phyloP scores from a whole-genome alignment of 2,113 vertebrate species.

The Ornithorhynchus anatinus region DNA sequence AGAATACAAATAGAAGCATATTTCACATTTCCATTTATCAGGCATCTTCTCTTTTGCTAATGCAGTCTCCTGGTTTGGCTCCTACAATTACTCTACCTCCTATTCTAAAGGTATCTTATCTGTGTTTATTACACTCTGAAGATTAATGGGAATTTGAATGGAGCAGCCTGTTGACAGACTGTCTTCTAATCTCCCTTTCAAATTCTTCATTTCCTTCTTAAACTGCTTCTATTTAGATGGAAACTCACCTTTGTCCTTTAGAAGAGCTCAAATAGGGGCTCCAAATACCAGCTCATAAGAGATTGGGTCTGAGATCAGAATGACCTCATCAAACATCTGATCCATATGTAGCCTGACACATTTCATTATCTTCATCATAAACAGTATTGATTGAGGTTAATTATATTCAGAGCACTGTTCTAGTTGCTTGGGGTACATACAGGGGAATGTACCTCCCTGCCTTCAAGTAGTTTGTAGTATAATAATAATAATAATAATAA shows the following conservation, averaged over 20 bases:
- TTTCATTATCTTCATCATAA: too few relatives aligned
- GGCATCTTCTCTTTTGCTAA: constrained; percentile 1
- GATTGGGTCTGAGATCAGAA: not conserved
- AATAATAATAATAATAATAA: too few relatives aligned
- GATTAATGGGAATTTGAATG: constrained; percentile 14
- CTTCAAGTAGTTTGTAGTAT: too few relatives aligned
- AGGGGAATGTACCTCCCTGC: too few relatives aligned
- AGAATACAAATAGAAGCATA: not conserved
- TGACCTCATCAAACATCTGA: too few relatives aligned
- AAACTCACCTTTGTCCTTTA: not conserved
- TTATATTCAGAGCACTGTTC: too few relatives aligned
- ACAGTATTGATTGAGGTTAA: too few relatives aligned
- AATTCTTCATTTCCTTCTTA: constrained; percentile 28
- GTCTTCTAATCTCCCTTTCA: not conserved
- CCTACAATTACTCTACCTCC: not conserved
- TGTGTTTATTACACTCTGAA: constrained; percentile 17
- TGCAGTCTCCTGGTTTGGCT: not conserved
- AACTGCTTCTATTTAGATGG: constrained; percentile 12
- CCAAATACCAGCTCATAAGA: not conserved
- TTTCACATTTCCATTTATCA: not conserved
- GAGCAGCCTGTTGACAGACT: not conserved
- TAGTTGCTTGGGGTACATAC: too few relatives aligned
- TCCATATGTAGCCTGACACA: too few relatives aligned
- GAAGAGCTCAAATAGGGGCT: not conserved
- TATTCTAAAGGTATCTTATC: not conserved